Conservation (phyloP, 2,113 vertebrate genomes). For the Callipepla squamata region DNA sequence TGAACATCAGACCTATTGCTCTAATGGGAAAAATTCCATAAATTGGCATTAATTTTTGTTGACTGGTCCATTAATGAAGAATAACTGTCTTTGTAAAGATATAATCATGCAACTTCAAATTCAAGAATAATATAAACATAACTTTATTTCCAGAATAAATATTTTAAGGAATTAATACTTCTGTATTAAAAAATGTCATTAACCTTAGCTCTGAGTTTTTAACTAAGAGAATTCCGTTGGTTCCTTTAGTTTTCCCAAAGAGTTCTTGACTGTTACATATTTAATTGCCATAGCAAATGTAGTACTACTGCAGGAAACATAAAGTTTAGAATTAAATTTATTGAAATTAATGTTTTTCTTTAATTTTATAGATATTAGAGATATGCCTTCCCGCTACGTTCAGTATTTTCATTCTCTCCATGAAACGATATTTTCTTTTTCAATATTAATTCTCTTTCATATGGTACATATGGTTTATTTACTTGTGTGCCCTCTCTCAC, state of each 20-base stretch:
- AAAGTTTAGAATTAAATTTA: background rate
- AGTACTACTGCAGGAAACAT: background rate
- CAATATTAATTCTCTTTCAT: background rate
- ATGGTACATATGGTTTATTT: background rate
- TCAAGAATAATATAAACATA: background rate
- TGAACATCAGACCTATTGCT: background rate
- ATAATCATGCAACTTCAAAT: background rate
- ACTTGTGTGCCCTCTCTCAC: background rate
- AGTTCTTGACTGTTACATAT: background rate
- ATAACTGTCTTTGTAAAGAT: background rate
- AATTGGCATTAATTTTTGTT: background rate
- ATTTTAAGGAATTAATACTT: background rate
- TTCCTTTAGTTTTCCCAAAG: background rate
- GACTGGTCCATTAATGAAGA: background rate
- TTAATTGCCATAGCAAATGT: background rate
- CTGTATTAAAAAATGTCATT: background rate
- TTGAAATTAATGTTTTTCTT: background rate
- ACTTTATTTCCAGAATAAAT: background rate
- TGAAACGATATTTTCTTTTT: background rate
- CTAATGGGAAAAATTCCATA: background rate
- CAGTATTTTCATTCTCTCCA: background rate
- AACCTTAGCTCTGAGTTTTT: background rate
- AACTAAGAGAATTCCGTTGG: background rate
- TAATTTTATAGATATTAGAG: background rate
- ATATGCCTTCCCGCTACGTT: background rate